These are phyloP conservation scores for Brachypteracias leptosomus DNA, from an alignment of 2,113 vertebrate genomes.

Conservation along the genomic window DNA sequence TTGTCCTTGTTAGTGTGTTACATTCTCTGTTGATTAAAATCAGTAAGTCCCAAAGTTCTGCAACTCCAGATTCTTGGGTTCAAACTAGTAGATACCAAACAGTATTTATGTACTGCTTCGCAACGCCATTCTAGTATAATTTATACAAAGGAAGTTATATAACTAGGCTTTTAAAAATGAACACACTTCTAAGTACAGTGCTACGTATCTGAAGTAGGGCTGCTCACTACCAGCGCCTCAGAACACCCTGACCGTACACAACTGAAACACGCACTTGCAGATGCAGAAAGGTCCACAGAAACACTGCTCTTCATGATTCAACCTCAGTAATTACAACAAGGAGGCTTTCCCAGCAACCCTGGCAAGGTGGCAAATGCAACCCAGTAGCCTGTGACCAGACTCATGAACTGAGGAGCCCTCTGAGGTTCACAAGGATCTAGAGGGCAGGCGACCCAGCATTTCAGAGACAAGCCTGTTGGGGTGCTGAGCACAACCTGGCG, in stretches of 20 bases:
- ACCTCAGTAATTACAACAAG: background rate
- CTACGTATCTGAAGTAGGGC: background rate
- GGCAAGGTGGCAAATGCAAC: rapidly evolving
- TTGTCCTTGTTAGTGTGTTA: background rate
- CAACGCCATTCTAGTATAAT: background rate
- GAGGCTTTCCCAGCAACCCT: rapidly evolving
- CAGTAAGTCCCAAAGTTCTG: background rate
- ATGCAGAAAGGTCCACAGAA: background rate
- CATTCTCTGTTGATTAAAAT: background rate
- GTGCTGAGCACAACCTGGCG: background rate
- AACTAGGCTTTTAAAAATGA: background rate
- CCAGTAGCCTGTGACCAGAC: rapidly evolving
- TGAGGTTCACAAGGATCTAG: rapidly evolving
- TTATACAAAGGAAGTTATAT: background rate
- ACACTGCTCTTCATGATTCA: background rate
- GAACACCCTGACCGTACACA: background rate
- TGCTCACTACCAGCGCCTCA: background rate
- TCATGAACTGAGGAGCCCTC: background rate
- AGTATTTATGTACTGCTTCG: background rate
- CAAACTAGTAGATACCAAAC: background rate
- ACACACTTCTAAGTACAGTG: background rate
- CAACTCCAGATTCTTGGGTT: background rate
- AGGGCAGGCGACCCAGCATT: rapidly evolving
- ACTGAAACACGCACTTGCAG: background rate
- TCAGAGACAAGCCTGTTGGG: rapidly evolving